Base-by-base conservation (phyloP, 2,113 vertebrate genomes). In the Pavo muticus region DNA sequence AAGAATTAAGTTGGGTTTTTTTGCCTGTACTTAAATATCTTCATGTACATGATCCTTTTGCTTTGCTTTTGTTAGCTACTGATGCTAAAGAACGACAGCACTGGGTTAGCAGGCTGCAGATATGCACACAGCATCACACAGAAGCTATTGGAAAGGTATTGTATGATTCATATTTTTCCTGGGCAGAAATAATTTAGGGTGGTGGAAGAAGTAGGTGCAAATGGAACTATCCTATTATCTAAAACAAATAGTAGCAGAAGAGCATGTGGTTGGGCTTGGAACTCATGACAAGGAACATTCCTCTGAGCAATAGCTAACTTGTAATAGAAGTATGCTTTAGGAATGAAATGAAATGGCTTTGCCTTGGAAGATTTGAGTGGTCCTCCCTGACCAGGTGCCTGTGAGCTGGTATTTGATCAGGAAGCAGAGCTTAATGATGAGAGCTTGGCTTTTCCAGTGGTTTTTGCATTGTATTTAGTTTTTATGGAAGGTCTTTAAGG, bases 11-110 rank as follows among this genome's bases (percentile, higher is more conserved):
- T 30, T 47, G 21, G 10, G 21, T 3, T 27, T 85, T 54, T 88
- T 85, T 88, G 57, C 23, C 3, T 3, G 2, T 79, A 8, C 14
- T 88, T 92, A 54, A 90, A 35, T 56, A 7, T 85, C 23, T 80
- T 80, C 5, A 17, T 52, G 23, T 71, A 64, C 5, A 10, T 88
- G 87, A 81, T 79, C 5, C 10, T 80, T 91, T 84, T 84, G 40
- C 13, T 78, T 87, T 90, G n/a, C 67, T 96, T 75, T 96, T 93
- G 10, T 93, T 89, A 99, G 99, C 99, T 84, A 97, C 98, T 10
- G 99, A 99, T 92, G 99, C 99, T 94, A 99, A 99, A 92, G 99
- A 99, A 93, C 97, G 99, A 63, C 99, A 99, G 50, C 99, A 99
- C 82, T 99, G 99, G 99, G 99, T 99, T 84, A 99, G 99, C 98